Conservation (phyloP, 2,888 invertebrate genomes). For the Pomacea canaliculata region DNA sequence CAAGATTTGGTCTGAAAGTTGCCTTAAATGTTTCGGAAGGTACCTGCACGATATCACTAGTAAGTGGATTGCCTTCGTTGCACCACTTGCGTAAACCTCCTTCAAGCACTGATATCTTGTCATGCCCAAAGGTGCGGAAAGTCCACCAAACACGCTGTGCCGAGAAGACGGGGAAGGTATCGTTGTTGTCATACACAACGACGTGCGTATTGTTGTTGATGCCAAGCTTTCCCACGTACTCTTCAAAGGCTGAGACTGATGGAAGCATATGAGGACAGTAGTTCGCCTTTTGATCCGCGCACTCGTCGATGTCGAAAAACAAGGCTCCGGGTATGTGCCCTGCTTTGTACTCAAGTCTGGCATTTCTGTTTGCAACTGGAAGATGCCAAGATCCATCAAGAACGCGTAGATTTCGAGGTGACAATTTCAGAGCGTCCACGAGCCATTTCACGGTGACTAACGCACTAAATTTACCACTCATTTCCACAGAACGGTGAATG, state of each 20-base stretch:
- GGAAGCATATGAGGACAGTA: conserved; percentile 57
- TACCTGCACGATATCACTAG: conserved; percentile 40
- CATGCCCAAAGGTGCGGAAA: conserved; percentile 52
- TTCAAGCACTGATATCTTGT: conserved; percentile 51
- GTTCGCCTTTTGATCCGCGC: conserved; percentile 48
- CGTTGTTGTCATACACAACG: conserved; percentile 50
- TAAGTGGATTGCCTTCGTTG: conserved; percentile 45
- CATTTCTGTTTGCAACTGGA: conserved; percentile 52
- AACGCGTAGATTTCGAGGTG: conserved; percentile 46
- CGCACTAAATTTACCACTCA: conserved; percentile 10
- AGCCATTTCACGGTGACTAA: conserved; percentile 37
- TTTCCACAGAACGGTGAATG: neutral
- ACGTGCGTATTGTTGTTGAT: conserved; percentile 52
- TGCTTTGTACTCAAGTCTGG: conserved; percentile 48
- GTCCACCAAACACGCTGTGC: conserved; percentile 55
- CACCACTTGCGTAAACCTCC: conserved; percentile 55
- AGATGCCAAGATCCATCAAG: conserved; percentile 64
- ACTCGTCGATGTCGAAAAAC: conserved; percentile 65
- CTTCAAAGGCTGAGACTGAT: conserved; percentile 43
- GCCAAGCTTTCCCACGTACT: conserved; percentile 47
- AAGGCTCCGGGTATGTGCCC: conserved; percentile 63
- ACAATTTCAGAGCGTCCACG: conserved; percentile 3
- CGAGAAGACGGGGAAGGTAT: conserved; percentile 39
- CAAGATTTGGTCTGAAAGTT: conserved; percentile 23
- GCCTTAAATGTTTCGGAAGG: conserved; percentile 41